phyloP scores from a whole-genome alignment of 2,888 invertebrate genomes.

The Nemapogon koenigi region DNA sequence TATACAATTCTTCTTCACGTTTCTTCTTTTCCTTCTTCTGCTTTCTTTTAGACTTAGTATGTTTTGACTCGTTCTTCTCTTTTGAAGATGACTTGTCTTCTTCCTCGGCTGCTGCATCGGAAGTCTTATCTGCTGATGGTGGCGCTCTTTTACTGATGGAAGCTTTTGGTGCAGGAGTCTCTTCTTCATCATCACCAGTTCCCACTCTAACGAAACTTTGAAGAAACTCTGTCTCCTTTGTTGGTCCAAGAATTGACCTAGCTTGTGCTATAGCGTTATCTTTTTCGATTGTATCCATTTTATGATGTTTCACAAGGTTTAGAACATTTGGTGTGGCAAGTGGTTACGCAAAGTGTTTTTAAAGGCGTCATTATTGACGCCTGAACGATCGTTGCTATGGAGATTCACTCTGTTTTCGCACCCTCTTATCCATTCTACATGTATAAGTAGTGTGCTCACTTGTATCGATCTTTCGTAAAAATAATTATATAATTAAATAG shows the following conservation, averaged over 20 bases:
- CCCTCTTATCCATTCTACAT: slow-evolving; percentile 25
- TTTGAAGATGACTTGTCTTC: slow-evolving; percentile 25
- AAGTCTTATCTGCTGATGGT: slow-evolving; percentile 31
- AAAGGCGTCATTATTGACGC: slow-evolving; percentile 52
- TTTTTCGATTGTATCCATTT: slow-evolving; percentile 27
- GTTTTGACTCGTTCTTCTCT: slow-evolving; percentile 38
- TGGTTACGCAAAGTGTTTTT: slow-evolving; percentile 45
- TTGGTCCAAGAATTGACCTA: slow-evolving; percentile 69
- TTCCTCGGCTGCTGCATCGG: slow-evolving; percentile 29
- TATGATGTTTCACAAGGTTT: slow-evolving; percentile 2
- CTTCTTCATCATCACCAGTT: slow-evolving; percentile 62
- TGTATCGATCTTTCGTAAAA: no score
- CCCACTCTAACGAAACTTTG: slow-evolving; percentile 82
- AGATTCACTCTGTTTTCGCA: slow-evolving; percentile 31
- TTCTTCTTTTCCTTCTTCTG: slow-evolving; percentile 43
- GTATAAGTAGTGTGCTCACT: no score
- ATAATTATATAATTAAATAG: no score
- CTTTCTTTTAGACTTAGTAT: slow-evolving; percentile 37
- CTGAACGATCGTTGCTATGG: slow-evolving; percentile 48
- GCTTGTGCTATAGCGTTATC: slow-evolving; percentile 54
- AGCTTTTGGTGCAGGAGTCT: slow-evolving; percentile 42
- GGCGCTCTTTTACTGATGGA: slow-evolving; percentile 52
- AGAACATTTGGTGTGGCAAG: slow-evolving; percentile 3
- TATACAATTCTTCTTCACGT: slow-evolving; percentile 78
- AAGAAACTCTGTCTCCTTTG: slow-evolving; percentile 75